Conservation (phyloP, 37 sponge, comb jelly and placozoan species). For the Dysidea cf. avara region DNA sequence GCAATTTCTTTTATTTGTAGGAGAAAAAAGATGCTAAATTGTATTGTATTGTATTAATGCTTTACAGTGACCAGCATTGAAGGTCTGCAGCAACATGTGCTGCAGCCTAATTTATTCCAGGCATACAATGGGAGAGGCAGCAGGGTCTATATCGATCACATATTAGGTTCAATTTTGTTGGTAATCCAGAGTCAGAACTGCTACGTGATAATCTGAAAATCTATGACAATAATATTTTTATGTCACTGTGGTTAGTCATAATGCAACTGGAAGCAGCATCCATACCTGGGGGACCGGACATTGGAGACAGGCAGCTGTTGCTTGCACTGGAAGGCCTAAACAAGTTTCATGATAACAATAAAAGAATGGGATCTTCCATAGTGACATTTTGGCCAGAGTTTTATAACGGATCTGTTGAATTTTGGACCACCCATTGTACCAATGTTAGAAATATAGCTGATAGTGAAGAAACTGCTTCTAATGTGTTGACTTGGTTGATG, state of each 20-base stretch:
- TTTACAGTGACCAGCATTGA: too few relatives aligned
- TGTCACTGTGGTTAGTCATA: conserved; percentile 37
- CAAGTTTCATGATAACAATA: conserved; percentile 44
- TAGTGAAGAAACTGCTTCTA: too few relatives aligned
- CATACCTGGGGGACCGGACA: neutral
- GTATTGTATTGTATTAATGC: too few relatives aligned
- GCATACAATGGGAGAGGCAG: too few relatives aligned
- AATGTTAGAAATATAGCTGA: too few relatives aligned
- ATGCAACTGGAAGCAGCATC: conserved; percentile 36
- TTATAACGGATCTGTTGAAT: conserved; percentile 23
- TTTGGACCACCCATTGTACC: neutral
- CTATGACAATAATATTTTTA: conserved; percentile 50
- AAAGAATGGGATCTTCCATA: neutral
- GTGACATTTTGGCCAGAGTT: conserved; percentile 46
- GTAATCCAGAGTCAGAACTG: neutral
- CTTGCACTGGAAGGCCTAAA: conserved; percentile 27
- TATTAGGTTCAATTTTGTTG: conserved; percentile 34
- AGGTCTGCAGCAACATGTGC: too few relatives aligned
- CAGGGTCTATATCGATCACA: conserved; percentile 45
- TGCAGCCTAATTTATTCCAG: too few relatives aligned
- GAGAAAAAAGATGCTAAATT: too few relatives aligned
- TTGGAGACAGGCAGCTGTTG: conserved; percentile 20
- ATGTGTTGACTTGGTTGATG: too few relatives aligned
- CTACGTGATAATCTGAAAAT: conserved; percentile 21
- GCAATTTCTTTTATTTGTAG: too few relatives aligned